These are phyloP conservation scores for Brachionus rotundiformis DNA, from an alignment of 1,140 invertebrate genomes.

Conservation along the genomic window DNA sequence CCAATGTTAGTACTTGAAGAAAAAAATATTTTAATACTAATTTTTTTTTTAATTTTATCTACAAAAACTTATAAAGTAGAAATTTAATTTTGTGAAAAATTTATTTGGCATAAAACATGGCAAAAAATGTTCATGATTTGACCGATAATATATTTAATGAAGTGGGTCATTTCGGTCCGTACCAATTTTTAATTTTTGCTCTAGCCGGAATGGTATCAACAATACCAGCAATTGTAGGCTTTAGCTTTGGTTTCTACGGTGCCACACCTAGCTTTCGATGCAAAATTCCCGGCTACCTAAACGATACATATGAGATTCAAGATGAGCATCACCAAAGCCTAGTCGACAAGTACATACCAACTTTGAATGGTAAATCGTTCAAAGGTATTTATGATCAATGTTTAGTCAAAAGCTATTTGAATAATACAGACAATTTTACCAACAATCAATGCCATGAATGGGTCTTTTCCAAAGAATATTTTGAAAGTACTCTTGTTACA, in stretches of 20 bases:
- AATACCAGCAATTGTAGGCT: not conserved
- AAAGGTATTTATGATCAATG: not conserved
- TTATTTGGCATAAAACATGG: not conserved
- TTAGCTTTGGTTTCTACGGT: not conserved
- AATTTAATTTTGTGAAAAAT: not conserved
- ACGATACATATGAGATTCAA: conserved; percentile 36
- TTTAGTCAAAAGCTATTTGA: not conserved
- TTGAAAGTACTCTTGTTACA: conserved; percentile 26
- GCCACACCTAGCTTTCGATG: not conserved
- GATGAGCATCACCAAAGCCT: not conserved
- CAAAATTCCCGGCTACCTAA: not conserved
- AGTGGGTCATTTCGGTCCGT: not conserved
- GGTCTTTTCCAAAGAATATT: conserved; percentile 46
- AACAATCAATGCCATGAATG: not conserved
- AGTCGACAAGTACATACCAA: conserved; percentile 22
- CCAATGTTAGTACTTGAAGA: not conserved
- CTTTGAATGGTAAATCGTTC: not conserved
- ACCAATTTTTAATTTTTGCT: conserved; percentile 12
- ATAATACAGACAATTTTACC: not conserved
- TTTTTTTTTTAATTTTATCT: not conserved
- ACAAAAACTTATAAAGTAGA: not conserved
- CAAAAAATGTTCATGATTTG: not conserved
- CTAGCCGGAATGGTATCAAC: not conserved
- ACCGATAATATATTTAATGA: conserved; percentile 4
- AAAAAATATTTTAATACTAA: not conserved